phyloP scores from a whole-genome alignment of 2,888 invertebrate species.

The Ceramica pisi region DNA sequence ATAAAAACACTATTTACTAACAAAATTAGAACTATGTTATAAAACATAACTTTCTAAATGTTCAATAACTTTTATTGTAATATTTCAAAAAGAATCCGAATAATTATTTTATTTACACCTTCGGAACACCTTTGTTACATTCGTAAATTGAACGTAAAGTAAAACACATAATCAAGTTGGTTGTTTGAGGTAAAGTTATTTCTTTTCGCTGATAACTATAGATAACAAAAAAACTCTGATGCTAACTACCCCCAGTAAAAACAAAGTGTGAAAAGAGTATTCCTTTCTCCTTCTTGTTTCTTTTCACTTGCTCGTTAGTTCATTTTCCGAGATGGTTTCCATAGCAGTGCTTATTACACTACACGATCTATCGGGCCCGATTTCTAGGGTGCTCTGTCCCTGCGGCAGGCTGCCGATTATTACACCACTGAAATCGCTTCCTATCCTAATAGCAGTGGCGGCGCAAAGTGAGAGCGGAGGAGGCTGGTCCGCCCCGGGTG shows the following conservation, averaged over 20 bases:
- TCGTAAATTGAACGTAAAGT: slow-evolving; percentile 15
- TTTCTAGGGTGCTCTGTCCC: too few species aligned
- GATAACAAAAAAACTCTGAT: not conserved
- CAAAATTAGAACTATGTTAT: slow-evolving; percentile 19
- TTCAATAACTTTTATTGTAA: not conserved
- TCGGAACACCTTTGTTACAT: slow-evolving; percentile 9
- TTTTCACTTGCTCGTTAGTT: not conserved
- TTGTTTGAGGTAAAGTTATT: slow-evolving; percentile 7
- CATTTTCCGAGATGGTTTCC: not conserved
- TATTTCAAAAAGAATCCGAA: not conserved
- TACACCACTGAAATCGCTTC: too few species aligned
- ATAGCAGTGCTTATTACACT: too few species aligned
- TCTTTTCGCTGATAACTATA: not conserved
- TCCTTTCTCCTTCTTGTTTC: not conserved
- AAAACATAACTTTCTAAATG: not conserved
- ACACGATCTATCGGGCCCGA: too few species aligned
- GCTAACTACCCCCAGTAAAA: not conserved
- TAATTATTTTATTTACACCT: not conserved
- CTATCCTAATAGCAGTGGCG: too few species aligned
- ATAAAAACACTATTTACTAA: slow-evolving; percentile 26
- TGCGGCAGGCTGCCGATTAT: too few species aligned
- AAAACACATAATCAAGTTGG: slow-evolving; percentile 45
- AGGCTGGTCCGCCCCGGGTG: too few species aligned
- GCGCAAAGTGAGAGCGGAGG: too few species aligned
- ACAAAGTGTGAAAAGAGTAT: not conserved